Conservation (phyloP, 2,797 vertebrate species). For the Setipinna tenuifilis region DNA sequence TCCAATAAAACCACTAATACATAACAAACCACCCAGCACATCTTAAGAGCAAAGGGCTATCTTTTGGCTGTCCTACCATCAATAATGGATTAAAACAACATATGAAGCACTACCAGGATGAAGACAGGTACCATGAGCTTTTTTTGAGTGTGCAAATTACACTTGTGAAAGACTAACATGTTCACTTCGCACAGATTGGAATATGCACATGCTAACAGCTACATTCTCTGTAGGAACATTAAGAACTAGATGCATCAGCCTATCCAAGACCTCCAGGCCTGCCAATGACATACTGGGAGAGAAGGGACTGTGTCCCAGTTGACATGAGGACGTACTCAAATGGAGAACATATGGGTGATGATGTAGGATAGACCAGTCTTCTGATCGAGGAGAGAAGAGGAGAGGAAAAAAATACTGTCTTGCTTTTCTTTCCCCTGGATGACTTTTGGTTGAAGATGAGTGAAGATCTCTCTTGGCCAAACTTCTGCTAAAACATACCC, state of each 20-base stretch:
- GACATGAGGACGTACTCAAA: conserved; percentile 6
- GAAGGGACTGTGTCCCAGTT: background rate
- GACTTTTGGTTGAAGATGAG: conserved; percentile 16
- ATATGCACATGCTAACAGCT: conserved; percentile 28
- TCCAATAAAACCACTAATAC: conserved; percentile 1
- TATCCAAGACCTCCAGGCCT: background rate
- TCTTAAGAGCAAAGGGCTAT: background rate
- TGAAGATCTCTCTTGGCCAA: conserved; percentile 37
- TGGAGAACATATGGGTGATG: background rate
- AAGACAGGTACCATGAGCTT: conserved; percentile 17
- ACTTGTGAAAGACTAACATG: conserved; percentile 23
- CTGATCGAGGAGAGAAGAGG: background rate
- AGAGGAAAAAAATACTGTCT: background rate
- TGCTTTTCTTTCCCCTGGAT: conserved; percentile 1
- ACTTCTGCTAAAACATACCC: conserved; percentile 64
- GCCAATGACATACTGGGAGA: conserved; percentile 20
- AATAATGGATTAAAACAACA: conserved; percentile 12
- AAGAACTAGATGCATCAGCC: background rate
- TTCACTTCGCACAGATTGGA: conserved; percentile 9
- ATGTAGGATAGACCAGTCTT: conserved; percentile 1
- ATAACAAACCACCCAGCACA: background rate
- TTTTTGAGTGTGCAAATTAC: conserved; percentile 22
- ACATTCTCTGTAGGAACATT: conserved; percentile 17
- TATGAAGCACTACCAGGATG: background rate
- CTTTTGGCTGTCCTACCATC: background rate